Evolutionary conservation across 2,113 vertebrate genomes (phyloP).

Genomic region (Pseudopodoces humilis): DNA sequence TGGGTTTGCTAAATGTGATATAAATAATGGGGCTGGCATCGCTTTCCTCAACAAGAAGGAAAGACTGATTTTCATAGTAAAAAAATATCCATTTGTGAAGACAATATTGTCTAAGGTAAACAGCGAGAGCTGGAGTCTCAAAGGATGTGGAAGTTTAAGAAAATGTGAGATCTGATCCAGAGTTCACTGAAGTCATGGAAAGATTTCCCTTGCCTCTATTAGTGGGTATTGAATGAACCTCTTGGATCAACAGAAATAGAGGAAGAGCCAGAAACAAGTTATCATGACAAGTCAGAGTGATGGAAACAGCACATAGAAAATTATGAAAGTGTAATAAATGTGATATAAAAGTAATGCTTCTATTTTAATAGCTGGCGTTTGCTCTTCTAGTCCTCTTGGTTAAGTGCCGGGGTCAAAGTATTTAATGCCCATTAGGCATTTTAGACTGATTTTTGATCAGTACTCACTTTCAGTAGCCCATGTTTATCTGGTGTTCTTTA

Average conservation of each 20-base stretch:
- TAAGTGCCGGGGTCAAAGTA: background rate
- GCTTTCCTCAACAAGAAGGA: constrained; percentile 12
- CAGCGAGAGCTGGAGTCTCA: constrained; percentile 37
- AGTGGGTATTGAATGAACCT: background rate
- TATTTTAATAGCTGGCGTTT: background rate
- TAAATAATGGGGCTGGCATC: constrained; percentile 39
- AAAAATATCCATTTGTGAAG: constrained; percentile 26
- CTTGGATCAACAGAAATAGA: constrained; percentile 1
- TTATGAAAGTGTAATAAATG: background rate
- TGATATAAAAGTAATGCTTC: background rate
- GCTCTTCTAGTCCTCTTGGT: background rate
- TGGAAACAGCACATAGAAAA: background rate
- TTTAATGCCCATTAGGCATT: background rate
- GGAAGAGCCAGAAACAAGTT: constrained; percentile 7
- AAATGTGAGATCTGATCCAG: constrained; percentile 31
- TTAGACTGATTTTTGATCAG: background rate
- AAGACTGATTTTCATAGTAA: constrained; percentile 8
- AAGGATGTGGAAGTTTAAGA: constrained; percentile 33
- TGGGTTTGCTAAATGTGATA: constrained; percentile 33
- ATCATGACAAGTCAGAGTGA: constrained; percentile 6
- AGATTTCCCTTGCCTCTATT: background rate
- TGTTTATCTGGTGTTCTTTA: background rate
- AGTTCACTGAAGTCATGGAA: constrained; percentile 27
- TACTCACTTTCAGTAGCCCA: constrained; percentile 16
- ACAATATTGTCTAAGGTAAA: constrained; percentile 23